phyloP scores from a whole-genome alignment of 2,888 invertebrate species.

The Allacma fusca region DNA sequence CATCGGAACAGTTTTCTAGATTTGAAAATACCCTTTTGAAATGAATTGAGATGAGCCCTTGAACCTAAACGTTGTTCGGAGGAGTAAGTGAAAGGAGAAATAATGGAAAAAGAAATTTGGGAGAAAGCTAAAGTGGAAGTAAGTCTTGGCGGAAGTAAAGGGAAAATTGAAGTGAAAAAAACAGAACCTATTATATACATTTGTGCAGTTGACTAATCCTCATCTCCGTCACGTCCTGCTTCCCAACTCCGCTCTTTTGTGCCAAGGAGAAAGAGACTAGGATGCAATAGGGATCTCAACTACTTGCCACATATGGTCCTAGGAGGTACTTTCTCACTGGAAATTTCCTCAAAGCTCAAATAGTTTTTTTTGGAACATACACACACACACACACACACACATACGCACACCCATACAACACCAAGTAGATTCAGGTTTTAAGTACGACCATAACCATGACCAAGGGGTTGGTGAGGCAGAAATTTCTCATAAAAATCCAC shows the following conservation, averaged over 20 bases:
- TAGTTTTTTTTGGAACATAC: too few relatives aligned
- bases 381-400: too few relatives aligned
- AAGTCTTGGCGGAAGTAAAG: not conserved
- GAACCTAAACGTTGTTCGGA: too few relatives aligned
- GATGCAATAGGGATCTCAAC: not conserved
- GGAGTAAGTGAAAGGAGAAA: too few relatives aligned
- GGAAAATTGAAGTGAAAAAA: slow-evolving; percentile 7
- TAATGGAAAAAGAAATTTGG: too few relatives aligned
- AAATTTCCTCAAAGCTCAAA: too few relatives aligned
- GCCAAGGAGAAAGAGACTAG: not conserved
- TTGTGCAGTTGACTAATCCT: slow-evolving; percentile 39
- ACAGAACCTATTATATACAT: not conserved
- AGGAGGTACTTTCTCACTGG: too few relatives aligned
- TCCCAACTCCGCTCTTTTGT: slow-evolving; percentile 3
- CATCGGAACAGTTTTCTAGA: too few relatives aligned
- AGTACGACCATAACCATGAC: slow-evolving; percentile 9
- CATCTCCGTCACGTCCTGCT: slow-evolving; percentile 35
- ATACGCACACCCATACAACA: not conserved
- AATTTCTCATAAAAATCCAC: not conserved
- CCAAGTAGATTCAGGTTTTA: slow-evolving; percentile 2
- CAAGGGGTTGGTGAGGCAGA: not conserved
- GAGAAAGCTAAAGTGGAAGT: not conserved
- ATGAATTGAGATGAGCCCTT: too few relatives aligned
- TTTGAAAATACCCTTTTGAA: too few relatives aligned
- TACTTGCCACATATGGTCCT: not conserved